Evolutionary conservation across 2,113 vertebrate genomes (phyloP), one percentile per base, ranked within the genome.

Genomic region (Rynchops niger): DNA sequence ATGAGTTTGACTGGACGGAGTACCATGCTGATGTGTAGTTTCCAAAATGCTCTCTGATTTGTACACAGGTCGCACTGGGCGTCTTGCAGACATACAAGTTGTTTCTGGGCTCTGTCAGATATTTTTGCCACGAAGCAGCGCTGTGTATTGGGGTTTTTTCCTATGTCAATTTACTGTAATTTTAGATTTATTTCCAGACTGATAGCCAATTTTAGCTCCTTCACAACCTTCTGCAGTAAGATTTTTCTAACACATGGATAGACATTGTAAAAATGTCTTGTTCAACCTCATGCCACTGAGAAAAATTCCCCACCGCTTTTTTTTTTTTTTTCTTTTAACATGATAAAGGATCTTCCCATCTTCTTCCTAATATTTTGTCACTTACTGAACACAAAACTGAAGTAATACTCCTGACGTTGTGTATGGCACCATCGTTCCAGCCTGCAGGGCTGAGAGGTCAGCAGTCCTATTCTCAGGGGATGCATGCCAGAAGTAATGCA

Each of bases 1-100:
- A 93, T 92, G 93, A 82, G 18, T 88, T 90, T 92, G 63, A 56
- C 79, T 90, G 58, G 59, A 93, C 86, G 53, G 62, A 90, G 36
- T 53, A 88, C 58, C 49, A 53, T 88, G 88, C 56, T 97, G 82
- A 70, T 69, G 36, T 92, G 22, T 56, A 76, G 56, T n/a, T 92
- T 95, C 85, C 82, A 90, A 69, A 93, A 77, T 85, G 63, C 43
- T 82, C 26, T 25, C 43, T 85, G 62, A 69, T 80, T 80, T 88
- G 16, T 62, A 42, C 42, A 23, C 3, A 21, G 34, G 32, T 66
- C 67, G 17, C 38, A 17, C 29, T 69, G 74, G 40, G 25, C 12
- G 63, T 90, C 62, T 83, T 14, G 32, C 12, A 65, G 49, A 52
- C 9, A 4, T 63, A 4, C 9, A 36, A 10, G 15, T 74, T 90